phyloP scores from a whole-genome alignment of 2,797 vertebrate genomes.

The Labeo calbasu region DNA sequence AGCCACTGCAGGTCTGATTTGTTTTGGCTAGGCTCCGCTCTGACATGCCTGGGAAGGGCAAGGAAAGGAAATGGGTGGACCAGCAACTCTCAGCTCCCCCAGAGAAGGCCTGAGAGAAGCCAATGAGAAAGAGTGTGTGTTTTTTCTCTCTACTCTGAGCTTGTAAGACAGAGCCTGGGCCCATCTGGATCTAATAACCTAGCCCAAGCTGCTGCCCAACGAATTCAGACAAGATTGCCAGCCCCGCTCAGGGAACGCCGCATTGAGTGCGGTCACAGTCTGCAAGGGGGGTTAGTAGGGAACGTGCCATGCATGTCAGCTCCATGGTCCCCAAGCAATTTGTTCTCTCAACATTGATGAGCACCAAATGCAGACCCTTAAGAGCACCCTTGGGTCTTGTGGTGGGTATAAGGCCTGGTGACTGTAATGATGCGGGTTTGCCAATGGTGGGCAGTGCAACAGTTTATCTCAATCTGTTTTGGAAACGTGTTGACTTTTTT shows the following conservation, averaged over 20 bases:
- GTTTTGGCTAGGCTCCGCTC: slow-evolving; percentile 85
- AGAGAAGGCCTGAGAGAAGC: slow-evolving; percentile 75
- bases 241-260: slow-evolving; percentile 72
- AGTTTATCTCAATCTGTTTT: slow-evolving; percentile 54
- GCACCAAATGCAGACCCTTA: slow-evolving; percentile 62
- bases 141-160: slow-evolving; percentile 58
- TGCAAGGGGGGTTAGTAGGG: slow-evolving; percentile 63
- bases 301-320: slow-evolving; percentile 55
- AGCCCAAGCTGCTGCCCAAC: slow-evolving; percentile 68
- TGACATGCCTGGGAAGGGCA: slow-evolving; percentile 94
- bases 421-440: slow-evolving; percentile 66
- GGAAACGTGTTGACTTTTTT: background rate
- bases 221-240: slow-evolving; percentile 70
- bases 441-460: slow-evolving; percentile 73
- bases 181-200: slow-evolving; percentile 85
- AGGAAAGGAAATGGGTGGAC: slow-evolving; percentile 95
- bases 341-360: slow-evolving; percentile 60
- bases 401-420: slow-evolving; percentile 63
- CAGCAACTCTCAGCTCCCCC: slow-evolving; percentile 77
- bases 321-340: slow-evolving; percentile 57
- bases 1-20: slow-evolving; percentile 84
- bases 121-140: slow-evolving; percentile 21
- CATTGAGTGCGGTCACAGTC: slow-evolving; percentile 66
- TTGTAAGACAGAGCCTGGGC: slow-evolving; percentile 74
- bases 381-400: slow-evolving; percentile 47